These are phyloP conservation scores for Nannoperca australis DNA, from an alignment of 2,797 vertebrate species.

Conservation along the genomic window DNA sequence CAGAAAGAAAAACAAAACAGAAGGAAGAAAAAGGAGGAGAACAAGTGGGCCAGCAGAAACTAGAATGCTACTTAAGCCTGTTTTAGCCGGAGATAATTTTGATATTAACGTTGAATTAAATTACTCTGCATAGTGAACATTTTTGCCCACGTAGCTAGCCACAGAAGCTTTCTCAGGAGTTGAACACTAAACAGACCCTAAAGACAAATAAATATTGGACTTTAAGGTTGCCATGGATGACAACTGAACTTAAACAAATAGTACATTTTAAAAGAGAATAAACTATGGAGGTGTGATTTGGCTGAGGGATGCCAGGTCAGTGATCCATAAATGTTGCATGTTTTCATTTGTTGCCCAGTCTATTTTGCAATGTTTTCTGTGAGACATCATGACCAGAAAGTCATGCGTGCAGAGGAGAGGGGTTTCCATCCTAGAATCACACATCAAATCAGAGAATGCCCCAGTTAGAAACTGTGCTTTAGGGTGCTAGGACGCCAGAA, in stretches of 20 bases:
- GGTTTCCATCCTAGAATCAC: constrained; percentile 15
- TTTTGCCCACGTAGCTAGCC: no score
- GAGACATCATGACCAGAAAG: constrained; percentile 1
- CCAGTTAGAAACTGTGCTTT: constrained; percentile 36
- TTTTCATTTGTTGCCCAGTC: neutral
- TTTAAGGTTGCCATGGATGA: neutral
- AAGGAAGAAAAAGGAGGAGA: neutral
- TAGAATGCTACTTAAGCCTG: neutral
- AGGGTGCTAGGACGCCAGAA: constrained; percentile 30
- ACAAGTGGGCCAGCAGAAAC: neutral
- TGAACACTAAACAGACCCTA: neutral
- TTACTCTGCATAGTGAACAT: no score
- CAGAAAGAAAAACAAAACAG: neutral
- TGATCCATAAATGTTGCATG: neutral
- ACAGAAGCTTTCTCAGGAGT: no score
- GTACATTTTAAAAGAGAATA: no score
- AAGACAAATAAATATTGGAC: neutral
- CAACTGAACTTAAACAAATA: neutral
- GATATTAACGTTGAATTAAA: neutral
- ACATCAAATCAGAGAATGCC: constrained; percentile 33
- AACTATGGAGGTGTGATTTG: neutral
- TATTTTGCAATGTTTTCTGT: constrained; percentile 5
- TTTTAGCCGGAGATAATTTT: neutral
- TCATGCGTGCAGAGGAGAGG: constrained; percentile 2
- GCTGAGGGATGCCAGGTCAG: neutral